Evolutionary conservation across 2,113 vertebrate genomes (phyloP), one percentile per base, ranked within the genome.

Genomic region (Caranx melampygus): DNA sequence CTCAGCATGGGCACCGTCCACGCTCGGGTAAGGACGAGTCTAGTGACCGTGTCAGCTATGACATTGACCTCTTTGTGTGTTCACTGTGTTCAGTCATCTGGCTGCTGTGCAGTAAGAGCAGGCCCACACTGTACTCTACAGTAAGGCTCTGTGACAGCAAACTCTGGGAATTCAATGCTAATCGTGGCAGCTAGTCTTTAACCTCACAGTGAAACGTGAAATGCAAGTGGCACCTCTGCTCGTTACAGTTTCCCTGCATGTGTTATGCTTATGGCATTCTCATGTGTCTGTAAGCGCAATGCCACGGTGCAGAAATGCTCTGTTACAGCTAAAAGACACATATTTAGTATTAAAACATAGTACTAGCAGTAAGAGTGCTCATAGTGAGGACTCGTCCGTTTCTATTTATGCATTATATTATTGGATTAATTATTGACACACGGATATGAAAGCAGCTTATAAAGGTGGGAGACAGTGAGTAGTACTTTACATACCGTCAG

Each of bases 1-100:
- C 68, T 79, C 76, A 86, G 80, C 88, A 98, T 99, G 97, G 97
- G 97, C 81, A 96, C 96, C 21, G 97, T 98, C 75, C 96, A 99
- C 59, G 97, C 97, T 51, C 93, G 97, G 96, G 97, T 98, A 94
- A 96, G 96, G 16, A 68, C 1, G 6, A 5, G 44, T 67, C 12
- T 62, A 1, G 6, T 1, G 0, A n/a, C 16, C 10, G 44, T 40
- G 44, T 62, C 4, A 4, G 60, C 52, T 35, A 0, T 18, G 67
- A 80, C 54, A 80, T 73, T 95, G 94, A 95, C 94, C 95, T 94
- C 81, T 83, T 26, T 65, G 72, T 67, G 72, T 63, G 68, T 26
- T 20, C n/a, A 21, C 6, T 59, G 26, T 42, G 40, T 10, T 42
- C 40, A n/a, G 26, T 40, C 52, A 10, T 59, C 8, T 71, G 85